These are phyloP conservation scores for Conus canariensis DNA, from an alignment of 2,888 invertebrate species.

Conservation along the genomic window DNA sequence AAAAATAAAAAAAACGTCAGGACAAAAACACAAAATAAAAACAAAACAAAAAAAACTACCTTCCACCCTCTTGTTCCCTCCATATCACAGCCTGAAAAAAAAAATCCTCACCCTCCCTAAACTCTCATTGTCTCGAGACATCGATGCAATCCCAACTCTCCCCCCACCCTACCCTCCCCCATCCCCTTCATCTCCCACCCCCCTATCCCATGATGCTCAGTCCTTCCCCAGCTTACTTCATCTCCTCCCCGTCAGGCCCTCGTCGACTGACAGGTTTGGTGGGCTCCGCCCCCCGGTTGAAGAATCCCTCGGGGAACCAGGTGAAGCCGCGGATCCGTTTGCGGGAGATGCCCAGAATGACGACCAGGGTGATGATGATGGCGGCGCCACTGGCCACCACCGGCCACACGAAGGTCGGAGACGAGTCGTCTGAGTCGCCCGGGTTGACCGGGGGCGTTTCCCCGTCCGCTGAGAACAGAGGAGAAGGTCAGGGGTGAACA, in stretches of 20 bases:
- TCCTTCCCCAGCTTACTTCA: constrained; percentile 84
- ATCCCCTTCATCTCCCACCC: neutral
- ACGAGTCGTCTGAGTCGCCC: neutral
- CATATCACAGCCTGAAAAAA: neutral
- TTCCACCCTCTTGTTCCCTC: neutral
- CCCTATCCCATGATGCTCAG: neutral
- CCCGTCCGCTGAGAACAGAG: neutral
- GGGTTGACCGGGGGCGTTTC: neutral
- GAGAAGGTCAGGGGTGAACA: neutral
- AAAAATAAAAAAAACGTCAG: no score
- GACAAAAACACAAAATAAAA: no score
- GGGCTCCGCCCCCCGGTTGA: constrained; percentile 76
- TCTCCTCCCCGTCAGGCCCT: constrained; percentile 96
- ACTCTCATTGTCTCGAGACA: neutral
- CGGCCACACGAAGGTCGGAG: constrained; percentile 50
- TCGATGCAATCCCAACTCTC: neutral
- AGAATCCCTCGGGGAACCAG: constrained; percentile 98
- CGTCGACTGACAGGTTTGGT: constrained; percentile 78
- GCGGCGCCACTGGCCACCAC: constrained; percentile 79
- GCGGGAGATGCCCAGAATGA: constrained; percentile 88
- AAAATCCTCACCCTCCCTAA: neutral
- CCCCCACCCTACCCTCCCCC: neutral
- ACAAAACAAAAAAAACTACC: neutral
- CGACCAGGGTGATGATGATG: constrained; percentile 85
- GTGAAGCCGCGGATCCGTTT: constrained; percentile 92